Conservation (phyloP, 2,113 vertebrate species). For the Turdus rufiventris region DNA sequence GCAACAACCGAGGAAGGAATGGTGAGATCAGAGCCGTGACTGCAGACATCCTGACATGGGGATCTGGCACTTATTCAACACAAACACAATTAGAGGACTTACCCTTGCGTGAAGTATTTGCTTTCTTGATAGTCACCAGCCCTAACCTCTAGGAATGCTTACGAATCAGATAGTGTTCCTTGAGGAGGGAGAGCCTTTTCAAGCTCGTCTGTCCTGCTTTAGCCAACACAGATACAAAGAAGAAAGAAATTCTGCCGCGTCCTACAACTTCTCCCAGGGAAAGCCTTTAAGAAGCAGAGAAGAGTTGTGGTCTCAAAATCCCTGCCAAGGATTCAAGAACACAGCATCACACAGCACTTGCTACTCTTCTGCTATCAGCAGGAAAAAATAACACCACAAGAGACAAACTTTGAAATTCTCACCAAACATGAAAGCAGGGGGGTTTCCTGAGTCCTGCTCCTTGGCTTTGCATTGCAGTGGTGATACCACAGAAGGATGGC, state of each 20-base stretch:
- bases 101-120: slow-evolving; percentile 79
- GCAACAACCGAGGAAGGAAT: slow-evolving; percentile 42
- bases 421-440: background rate
- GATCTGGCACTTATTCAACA: slow-evolving; percentile 78
- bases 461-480: background rate
- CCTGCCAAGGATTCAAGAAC: background rate
- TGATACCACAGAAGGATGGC: background rate
- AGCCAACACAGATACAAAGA: slow-evolving; percentile 27
- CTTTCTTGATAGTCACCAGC: slow-evolving; percentile 71
- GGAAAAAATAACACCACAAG: background rate
- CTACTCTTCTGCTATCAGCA: background rate
- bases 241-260: background rate
- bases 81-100: slow-evolving; percentile 80
- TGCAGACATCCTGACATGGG: slow-evolving; percentile 71
- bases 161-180: slow-evolving; percentile 52
- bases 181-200: slow-evolving; percentile 12
- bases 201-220: slow-evolving; percentile 23
- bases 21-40: slow-evolving; percentile 65
- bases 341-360: background rate
- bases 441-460: background rate
- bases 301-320: background rate
- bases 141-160: slow-evolving; percentile 72
- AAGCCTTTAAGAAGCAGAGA: background rate
- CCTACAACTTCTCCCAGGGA: background rate
- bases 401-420: background rate